Evolutionary conservation across 1,140 invertebrate species (phyloP), one percentile per base, ranked within the genome.

Genomic region (Colletes gigas): DNA sequence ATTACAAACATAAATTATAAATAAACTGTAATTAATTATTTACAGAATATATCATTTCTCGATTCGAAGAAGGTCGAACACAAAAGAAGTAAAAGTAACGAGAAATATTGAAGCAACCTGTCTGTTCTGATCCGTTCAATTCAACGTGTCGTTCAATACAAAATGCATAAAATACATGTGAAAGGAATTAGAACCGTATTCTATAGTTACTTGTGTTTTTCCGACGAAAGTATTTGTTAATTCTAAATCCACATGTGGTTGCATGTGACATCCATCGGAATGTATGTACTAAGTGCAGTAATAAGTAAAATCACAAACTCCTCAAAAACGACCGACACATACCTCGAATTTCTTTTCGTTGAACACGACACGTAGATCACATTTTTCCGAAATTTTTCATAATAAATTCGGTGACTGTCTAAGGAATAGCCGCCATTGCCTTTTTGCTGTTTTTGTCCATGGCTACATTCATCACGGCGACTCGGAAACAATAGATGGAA

Each of bases 401-500:
- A 55, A 66, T 81, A 70, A 83, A 77, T 62, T 83, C 55, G 66
- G 44, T 62, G 62, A 57, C 77, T n/a, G 57, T 77, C 76, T 78
- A 79, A 86, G 59, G 85, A 75, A 79, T 79, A 82, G 76, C 76
- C 88, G 88, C 88, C 87, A 89, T 89, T 89, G 87, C 83, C 65
- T 85, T 85, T 87, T 83, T 70, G 77, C 84, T 87, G 81, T 86
- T 87, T 87, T 87, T 82, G 19, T 69, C 52, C 69, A 65, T 86
- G 82, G 80, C 72, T 66, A 77, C 73, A 81, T 79, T 78, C 55
- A 41, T 87, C 76, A 81, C 83, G 60, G 60, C 78, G 59, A 84
- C 69, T 73, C 73, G 85, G 59, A 85, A 85, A 85, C 54, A 63
- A 57, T 62, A 85, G 78, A 85, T 85, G 73, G 66, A 30, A 69